Evolutionary conservation across 1,140 invertebrate species (phyloP), one percentile per base, ranked within the genome.

Genomic region (Drosophila tani): DNA sequence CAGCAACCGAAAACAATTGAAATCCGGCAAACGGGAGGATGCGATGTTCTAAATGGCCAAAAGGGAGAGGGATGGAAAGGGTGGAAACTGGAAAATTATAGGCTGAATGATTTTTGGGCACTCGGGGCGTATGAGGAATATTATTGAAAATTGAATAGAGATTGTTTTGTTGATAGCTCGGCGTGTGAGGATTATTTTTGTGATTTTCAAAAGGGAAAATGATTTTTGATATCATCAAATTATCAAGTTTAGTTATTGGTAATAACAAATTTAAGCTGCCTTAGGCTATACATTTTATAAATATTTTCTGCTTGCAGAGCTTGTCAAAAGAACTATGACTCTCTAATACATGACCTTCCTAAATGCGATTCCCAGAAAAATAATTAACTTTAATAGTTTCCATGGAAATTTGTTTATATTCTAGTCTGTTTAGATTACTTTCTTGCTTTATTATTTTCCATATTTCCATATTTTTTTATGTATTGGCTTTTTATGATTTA

Each of bases 81-180:
- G 5, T 24, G n/a, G 57, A 35, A 38, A 56, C 67, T 55, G 17
- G 27, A 32, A 45, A 40, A 56, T 50, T n/a, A 35, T 29, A 64
- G 11, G 5, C 4, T 12, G 50, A 29, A 32, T 57, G 43, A 11
- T 27, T 46, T 43, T 46, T 32, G 41, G 70, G 67, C 55, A 24
- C 21, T 27, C 38, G 27, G 38, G 53, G 65, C 69, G 69, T 57
- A 73, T 70, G 69, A 17, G 32, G 8, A 41, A 70, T 73, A 70
- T 73, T 69, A 56, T 70, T 35, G 43, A n/a, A 53, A 45, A 67
- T 66, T 63, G 58, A 66, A 66, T 66, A 17, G 29, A 67, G 27
- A 67, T 35, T 43, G 46, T 38, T 63, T 24, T 40, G 35, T 6
- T 40, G 19, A 56, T 56, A 40, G 19, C 7, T 21, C 8, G 0